A percentile compares a stretch with the other conserved stretches of the same genome.
Conservation (phyloP, 1,140 invertebrate genomes). For the Drosophila pectinifera region DNA sequence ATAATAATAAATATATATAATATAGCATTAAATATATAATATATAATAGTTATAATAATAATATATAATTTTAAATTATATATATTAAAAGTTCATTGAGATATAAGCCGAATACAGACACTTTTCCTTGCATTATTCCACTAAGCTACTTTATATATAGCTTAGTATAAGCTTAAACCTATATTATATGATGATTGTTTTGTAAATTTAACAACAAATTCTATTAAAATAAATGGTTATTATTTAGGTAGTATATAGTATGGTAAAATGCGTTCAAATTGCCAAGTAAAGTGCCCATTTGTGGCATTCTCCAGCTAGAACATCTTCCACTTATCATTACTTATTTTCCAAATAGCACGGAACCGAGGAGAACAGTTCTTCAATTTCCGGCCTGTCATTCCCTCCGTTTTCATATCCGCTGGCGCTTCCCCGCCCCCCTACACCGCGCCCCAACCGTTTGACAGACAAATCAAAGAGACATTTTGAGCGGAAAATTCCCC, state of each 20-base stretch:
- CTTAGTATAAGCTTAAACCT: too few species aligned
- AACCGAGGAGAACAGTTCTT: slow-evolving; percentile 29
- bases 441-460: slow-evolving; percentile 17
- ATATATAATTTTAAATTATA: too few species aligned
- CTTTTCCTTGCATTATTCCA: too few species aligned
- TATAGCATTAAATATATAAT: too few species aligned
- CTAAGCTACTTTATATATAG: too few species aligned
- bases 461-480: slow-evolving; percentile 55
- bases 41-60: too few species aligned
- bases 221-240: not conserved
- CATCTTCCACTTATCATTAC: slow-evolving; percentile 41
- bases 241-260: not conserved
- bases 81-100: too few species aligned
- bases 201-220: not conserved
- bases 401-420: slow-evolving; percentile 39
- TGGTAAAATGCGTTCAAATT: not conserved
- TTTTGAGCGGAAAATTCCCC: slow-evolving; percentile 47
- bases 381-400: slow-evolving; percentile 52
- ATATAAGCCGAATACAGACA: not conserved
- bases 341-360: slow-evolving; percentile 22
- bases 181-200: not conserved
- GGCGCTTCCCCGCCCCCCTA: not conserved
- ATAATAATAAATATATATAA: too few species aligned
- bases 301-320: not conserved
- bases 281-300: not conserved